Percentiles rank a stretch among this genome's conserved stretches.
Evolutionary conservation across 2,797 vertebrate genomes (phyloP).

Genomic region (Muscicapa striata): DNA sequence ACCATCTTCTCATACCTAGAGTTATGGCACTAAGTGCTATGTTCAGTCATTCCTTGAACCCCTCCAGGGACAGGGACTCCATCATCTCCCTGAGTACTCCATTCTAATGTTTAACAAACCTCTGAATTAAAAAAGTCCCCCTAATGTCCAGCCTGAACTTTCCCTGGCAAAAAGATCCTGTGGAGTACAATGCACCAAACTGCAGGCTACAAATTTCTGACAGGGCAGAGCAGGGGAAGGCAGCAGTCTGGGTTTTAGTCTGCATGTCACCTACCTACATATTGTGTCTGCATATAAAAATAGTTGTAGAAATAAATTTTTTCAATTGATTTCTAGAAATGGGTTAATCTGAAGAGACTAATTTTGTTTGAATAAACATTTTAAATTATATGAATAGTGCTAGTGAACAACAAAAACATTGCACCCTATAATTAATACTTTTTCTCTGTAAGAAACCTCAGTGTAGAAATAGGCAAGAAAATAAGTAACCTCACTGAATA

Average conservation of each 20-base stretch:
- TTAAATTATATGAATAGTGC: background rate
- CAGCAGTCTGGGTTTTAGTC: background rate
- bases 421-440: background rate
- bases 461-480: background rate
- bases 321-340: background rate
- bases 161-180: background rate
- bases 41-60: background rate
- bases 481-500: background rate
- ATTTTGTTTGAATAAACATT: background rate
- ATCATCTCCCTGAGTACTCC: background rate
- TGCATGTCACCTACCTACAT: background rate
- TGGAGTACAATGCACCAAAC: background rate
- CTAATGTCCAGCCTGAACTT: background rate
- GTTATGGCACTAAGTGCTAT: accelerated
- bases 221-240: background rate
- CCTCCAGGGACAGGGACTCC: background rate
- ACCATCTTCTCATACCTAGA: background rate
- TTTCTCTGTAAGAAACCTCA: background rate
- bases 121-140: background rate
- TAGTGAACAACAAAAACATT: background rate
- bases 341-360: background rate
- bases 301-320: background rate
- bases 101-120: background rate
- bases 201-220: background rate
- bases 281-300: background rate